Percentiles rank a stretch among this genome's conserved stretches.
These are phyloP conservation scores for Bursaphelenchus okinawaensis DNA, from an alignment of 2,888 invertebrate genomes.

Conservation along the genomic window DNA sequence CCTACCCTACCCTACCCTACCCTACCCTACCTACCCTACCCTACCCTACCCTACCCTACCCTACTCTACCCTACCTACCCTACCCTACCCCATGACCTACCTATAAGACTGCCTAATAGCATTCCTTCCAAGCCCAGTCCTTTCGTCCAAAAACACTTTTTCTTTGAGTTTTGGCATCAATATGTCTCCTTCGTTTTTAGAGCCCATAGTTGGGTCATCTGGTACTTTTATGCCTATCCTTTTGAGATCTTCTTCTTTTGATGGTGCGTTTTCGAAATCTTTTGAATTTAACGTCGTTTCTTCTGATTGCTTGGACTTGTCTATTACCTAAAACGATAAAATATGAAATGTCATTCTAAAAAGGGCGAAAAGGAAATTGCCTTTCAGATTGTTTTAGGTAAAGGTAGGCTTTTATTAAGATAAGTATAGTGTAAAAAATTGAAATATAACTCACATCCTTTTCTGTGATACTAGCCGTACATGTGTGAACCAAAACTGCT, in stretches of 20 bases:
- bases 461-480: background rate
- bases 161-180: conserved; percentile 26
- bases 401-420: no score
- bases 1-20: no score
- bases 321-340: conserved; percentile 35
- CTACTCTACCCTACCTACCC: no score
- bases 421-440: no score
- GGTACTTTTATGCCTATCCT: conserved; percentile 44
- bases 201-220: conserved; percentile 50
- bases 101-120: conserved; percentile 51
- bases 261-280: conserved; percentile 28
- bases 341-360: no score
- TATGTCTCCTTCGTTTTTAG: conserved; percentile 51
- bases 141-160: conserved; percentile 39
- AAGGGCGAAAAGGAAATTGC: no score
- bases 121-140: conserved; percentile 44
- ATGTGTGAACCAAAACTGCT: background rate
- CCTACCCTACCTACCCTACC: no score
- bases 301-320: conserved; percentile 20
- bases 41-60: conserved; percentile 26
- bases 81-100: conserved; percentile 28
- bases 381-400: no score
- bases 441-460: background rate
- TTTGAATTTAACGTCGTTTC: conserved; percentile 30
- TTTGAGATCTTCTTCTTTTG: conserved; percentile 34